Base-by-base conservation (phyloP, 2,113 vertebrate genomes). In the Psophia crepitans region DNA sequence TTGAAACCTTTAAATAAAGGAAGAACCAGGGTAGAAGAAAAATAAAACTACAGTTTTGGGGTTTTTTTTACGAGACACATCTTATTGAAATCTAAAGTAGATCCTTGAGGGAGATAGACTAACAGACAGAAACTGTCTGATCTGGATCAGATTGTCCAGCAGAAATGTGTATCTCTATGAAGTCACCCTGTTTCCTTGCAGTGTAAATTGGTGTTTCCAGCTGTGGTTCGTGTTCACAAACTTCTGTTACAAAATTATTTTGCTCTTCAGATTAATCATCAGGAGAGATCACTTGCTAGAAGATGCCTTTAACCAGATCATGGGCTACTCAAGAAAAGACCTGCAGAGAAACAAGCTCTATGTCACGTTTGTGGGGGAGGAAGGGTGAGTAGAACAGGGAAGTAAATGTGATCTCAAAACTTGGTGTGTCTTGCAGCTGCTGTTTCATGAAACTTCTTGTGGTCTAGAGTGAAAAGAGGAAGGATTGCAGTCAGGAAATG, bases 241-340 rank as follows among this genome's bases (percentile, higher is more conserved):
- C 82, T 83, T 14, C 57, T 84, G 17, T 93, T 93, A 96, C 80
- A 79, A 88, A 84, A 76, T 88, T 71, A 49, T 94, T 87, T 96
- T 90, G 27, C 24, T 41, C 68, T 95, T 80, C 97, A 99, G 99
- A 97, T 98, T 99, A 97, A 99, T 99, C 94, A 99, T 99, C 97
- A 98, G 99, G 94, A 98, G 99, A 98, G 99, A 99, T 95, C 99
- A 99, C 96, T 98, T 99, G 91, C 97, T 99, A 79, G 99, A 99
- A 97, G 99, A 99, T 84, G 99, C 99, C 96, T 99, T 99, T 79
- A 99, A 99, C 96, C 99, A 99, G 98, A 99, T 99, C 93, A 99
- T 99, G 99, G 99, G 99, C 84, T 99, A 99, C 95, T 99, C 99
- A 70, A 99, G 99, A 77, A 99, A 99, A 97, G 99, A 99, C 93